These are phyloP conservation scores for Acholoe squamosa DNA, from an alignment of 2,888 invertebrate species.

Conservation along the genomic window DNA sequence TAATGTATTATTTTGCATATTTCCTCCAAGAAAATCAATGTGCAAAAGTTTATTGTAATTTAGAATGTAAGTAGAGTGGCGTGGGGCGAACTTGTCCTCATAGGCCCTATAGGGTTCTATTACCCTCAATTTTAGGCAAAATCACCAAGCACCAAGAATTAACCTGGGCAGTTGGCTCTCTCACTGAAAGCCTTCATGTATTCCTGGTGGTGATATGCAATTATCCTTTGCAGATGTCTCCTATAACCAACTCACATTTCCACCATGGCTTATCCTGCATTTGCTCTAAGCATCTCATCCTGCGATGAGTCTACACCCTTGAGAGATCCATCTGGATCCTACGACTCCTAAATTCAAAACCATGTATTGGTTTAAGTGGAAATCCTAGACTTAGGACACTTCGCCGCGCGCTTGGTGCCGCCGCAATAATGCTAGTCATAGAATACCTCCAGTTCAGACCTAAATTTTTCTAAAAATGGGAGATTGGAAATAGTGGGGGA, in stretches of 20 bases:
- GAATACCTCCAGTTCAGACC: background rate
- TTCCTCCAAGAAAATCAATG: no score
- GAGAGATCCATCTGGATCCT: background rate
- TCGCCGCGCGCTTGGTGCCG: background rate
- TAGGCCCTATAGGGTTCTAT: no score
- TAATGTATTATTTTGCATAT: no score
- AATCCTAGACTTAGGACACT: background rate
- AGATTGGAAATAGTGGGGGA: background rate
- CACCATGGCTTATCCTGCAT: background rate
- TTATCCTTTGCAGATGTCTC: background rate
- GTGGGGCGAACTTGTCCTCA: no score
- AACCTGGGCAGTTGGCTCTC: no score
- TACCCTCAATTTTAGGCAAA: no score
- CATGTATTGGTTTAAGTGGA: no score
- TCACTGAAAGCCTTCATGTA: no score
- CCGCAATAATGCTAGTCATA: conserved; percentile 5
- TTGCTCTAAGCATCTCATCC: background rate
- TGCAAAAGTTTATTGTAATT: no score
- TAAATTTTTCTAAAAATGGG: background rate
- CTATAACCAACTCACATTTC: background rate
- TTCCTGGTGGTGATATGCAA: no score
- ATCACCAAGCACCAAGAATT: no score
- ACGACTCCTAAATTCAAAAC: background rate
- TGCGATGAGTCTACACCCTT: background rate
- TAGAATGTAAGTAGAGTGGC: no score